Evolutionary conservation across 2,113 vertebrate species (phyloP), one percentile per base, ranked within the genome.

Genomic region (Butorides virescens): DNA sequence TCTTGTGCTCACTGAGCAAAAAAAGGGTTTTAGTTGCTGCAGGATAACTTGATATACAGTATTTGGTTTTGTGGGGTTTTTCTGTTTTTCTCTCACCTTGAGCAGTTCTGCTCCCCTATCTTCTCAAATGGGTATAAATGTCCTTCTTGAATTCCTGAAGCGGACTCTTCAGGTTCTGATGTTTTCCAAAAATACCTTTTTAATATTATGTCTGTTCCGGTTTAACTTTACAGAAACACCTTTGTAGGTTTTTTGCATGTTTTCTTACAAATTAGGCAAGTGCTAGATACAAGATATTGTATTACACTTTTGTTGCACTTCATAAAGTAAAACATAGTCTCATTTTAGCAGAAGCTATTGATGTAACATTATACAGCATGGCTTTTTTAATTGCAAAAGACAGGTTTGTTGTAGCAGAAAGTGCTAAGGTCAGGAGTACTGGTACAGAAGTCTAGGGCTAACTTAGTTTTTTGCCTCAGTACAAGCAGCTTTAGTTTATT

Each of bases 241-340:
- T 97, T 94, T 83, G 36, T 62, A 87, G 91, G 37, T 84, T 63
- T 66, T 92, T 93, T 95, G 92, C 92, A 93, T 97, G 96, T 82
- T 95, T 88, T 66, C 23, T 94, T 81, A 71, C 27, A 42, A 65
- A 49, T 91, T 95, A 96, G 61, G 39, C 3, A 15, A 95, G 61
- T 58, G 19, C 70, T 94, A 92, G 91, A 91, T 94, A 85, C 78
- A 98, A 88, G 87, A 87, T 97, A 94, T 14, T 94, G 14, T 96
- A 96, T 96, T 92, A 96, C 78, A 94, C 82, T 91, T 94, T 58
- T 76, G 80, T 95, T 98, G 96, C 94, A 97, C 90, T 97, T 97
- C 62, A 37, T 96, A 93, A 93, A 95, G 87, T 92, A 82, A 77
- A 80, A 50, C 76, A 18, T 92, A 91, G 83, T 25, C 49, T 95